A percentile compares a stretch with the other conserved stretches of the same genome.
These are phyloP conservation scores for Archivesica marissinica DNA, from an alignment of 1,140 invertebrate species.

Conservation along the genomic window DNA sequence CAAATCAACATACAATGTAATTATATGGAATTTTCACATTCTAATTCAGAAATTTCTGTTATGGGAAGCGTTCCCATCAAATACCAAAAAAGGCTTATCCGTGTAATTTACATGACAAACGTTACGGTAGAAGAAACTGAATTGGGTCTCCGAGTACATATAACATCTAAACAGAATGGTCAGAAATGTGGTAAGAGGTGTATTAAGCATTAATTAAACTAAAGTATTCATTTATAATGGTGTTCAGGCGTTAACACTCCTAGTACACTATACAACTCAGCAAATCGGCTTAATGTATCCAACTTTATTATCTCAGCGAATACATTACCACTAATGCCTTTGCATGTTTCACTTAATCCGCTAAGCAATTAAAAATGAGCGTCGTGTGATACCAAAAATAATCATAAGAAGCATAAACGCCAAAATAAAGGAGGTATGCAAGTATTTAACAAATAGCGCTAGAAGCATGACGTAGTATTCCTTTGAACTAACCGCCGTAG, in stretches of 20 bases:
- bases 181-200: neutral
- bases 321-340: constrained; percentile 1
- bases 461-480: no score
- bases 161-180: neutral
- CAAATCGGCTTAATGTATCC: constrained; percentile 20
- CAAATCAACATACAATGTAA: constrained; percentile 13
- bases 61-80: neutral
- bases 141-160: constrained; percentile 19
- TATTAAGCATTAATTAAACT: neutral
- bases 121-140: neutral
- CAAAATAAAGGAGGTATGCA: no score
- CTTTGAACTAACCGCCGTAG: no score
- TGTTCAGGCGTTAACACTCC: neutral
- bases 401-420: no score
- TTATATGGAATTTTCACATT: constrained; percentile 29
- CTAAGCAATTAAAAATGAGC: constrained; percentile 7
- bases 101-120: constrained; percentile 34
- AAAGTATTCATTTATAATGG: constrained; percentile 1
- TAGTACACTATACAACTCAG: constrained; percentile 2
- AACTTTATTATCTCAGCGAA: constrained; percentile 18
- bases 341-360: neutral
- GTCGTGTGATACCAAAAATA: neutral
- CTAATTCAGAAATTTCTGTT: constrained; percentile 6
- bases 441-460: no score
- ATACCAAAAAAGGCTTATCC: neutral